phyloP scores from a whole-genome alignment of 2,113 vertebrate genomes.

The Synchiropus splendidus region DNA sequence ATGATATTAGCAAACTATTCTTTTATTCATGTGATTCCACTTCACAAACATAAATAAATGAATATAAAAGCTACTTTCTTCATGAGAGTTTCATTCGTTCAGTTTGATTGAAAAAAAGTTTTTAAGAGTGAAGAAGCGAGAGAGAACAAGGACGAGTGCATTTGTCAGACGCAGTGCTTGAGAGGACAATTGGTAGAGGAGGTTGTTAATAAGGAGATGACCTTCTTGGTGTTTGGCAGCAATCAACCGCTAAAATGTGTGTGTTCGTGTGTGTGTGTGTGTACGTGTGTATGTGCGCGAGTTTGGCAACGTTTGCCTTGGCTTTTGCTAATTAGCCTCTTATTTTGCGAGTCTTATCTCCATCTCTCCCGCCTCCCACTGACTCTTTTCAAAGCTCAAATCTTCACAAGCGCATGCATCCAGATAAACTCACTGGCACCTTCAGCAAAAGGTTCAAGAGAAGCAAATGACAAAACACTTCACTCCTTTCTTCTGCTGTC shows the following conservation, averaged over 20 bases:
- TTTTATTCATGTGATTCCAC: too few relatives aligned
- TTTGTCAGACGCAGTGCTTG: conserved; percentile 9
- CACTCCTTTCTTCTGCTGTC: conserved; percentile 1
- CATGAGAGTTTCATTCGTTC: too few relatives aligned
- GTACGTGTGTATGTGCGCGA: conserved; percentile 1
- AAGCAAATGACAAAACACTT: conserved; percentile 7
- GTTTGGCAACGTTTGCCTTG: conserved; percentile 23
- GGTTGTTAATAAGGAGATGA: conserved; percentile 36
- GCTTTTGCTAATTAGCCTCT: conserved; percentile 32
- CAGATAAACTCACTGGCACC: not conserved
- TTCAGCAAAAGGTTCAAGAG: not conserved
- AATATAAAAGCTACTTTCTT: too few relatives aligned
- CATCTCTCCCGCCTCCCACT: conserved; percentile 2
- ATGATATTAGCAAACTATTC: too few relatives aligned
- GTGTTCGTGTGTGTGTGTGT: conserved; percentile 15
- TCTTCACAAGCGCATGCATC: not conserved
- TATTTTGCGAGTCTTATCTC: conserved; percentile 7
- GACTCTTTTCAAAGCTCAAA: conserved; percentile 11
- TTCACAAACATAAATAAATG: too few relatives aligned
- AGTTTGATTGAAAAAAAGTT: too few relatives aligned
- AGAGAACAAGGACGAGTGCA: conserved; percentile 1
- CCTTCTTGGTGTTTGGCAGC: conserved; percentile 39
- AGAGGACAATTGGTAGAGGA: conserved; percentile 22
- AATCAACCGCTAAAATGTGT: conserved; percentile 21
- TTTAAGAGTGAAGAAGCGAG: not conserved